Percentiles rank a stretch among this genome's conserved stretches.
Evolutionary conservation across 37 sponge, comb jelly and placozoan species (phyloP).

Genomic region (Bolinopsis microptera): DNA sequence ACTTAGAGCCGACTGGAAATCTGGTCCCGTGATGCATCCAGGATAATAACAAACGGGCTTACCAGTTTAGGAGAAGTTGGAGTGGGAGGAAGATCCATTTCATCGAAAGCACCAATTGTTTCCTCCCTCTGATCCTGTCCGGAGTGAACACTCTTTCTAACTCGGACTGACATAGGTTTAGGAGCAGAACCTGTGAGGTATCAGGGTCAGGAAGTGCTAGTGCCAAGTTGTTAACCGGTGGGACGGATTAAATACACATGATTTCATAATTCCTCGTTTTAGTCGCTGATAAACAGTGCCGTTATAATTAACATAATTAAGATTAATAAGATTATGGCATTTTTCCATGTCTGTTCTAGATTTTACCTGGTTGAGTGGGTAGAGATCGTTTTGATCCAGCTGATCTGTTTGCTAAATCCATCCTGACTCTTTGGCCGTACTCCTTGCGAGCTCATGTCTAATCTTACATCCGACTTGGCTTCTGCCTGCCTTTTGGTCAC

Average conservation of each 20-base stretch:
- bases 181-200: constrained; percentile 22
- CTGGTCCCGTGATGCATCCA: too few species aligned
- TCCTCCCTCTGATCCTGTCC: neutral
- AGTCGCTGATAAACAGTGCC: too few species aligned
- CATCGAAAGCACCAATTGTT: constrained; percentile 24
- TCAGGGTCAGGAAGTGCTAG: too few species aligned
- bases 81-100: constrained; percentile 54
- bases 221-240: too few species aligned
- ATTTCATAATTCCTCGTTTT: too few species aligned
- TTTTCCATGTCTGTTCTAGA: too few species aligned
- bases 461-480: constrained; percentile 60
- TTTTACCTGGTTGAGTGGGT: constrained; percentile 9
- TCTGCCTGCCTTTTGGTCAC: constrained; percentile 53
- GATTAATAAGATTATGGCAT: too few species aligned
- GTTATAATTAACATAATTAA: too few species aligned
- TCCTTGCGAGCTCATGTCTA: constrained; percentile 41
- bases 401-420: neutral
- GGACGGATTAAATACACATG: too few species aligned
- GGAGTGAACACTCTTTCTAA: neutral
- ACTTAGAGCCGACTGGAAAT: too few species aligned
- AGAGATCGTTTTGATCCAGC: neutral
- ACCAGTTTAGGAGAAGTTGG: neutral
- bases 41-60: too few species aligned
- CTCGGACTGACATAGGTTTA: constrained; percentile 30
- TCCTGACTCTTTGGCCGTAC: constrained; percentile 48